A percentile compares a stretch with the other conserved stretches of the same genome.
Evolutionary conservation across 2,113 vertebrate genomes (phyloP).

Genomic region (Passerina amoena): DNA sequence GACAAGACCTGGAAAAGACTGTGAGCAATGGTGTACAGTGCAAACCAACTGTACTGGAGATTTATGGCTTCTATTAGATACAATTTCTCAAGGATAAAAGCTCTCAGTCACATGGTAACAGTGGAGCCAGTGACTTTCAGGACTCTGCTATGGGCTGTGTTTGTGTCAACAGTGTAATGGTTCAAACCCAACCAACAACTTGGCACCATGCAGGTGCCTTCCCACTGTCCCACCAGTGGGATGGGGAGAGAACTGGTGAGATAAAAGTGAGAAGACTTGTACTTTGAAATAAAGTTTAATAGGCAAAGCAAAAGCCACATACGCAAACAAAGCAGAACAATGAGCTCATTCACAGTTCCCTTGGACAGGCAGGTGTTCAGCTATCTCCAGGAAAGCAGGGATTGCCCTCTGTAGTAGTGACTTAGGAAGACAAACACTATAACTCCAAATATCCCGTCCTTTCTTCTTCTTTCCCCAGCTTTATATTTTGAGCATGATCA

Average conservation of each 20-base stretch:
- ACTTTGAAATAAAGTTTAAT: not conserved
- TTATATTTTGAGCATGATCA: not conserved
- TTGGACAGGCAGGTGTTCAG: not conserved
- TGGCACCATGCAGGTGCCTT: not conserved
- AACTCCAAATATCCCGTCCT: not conserved
- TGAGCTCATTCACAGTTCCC: not conserved
- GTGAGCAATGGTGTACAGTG: not conserved
- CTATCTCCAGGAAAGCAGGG: not conserved
- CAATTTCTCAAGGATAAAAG: not conserved
- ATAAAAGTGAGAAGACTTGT: not conserved
- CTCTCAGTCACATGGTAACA: not conserved
- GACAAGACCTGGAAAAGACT: not conserved
- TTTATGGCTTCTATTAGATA: not conserved
- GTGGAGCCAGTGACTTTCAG: not conserved
- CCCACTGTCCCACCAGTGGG: not conserved
- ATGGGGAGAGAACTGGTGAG: not conserved
- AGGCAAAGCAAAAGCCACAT: not conserved
- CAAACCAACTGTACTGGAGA: not conserved
- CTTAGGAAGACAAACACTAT: not conserved
- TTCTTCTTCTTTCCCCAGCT: not conserved
- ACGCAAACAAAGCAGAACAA: not conserved
- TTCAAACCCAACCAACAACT: not conserved
- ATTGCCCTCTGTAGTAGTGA: too few relatives aligned
- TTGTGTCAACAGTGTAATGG: not conserved
- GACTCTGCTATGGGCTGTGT: not conserved